phyloP scores from a whole-genome alignment of 2,113 vertebrate genomes.

The Coryphaenoides rupestris region DNA sequence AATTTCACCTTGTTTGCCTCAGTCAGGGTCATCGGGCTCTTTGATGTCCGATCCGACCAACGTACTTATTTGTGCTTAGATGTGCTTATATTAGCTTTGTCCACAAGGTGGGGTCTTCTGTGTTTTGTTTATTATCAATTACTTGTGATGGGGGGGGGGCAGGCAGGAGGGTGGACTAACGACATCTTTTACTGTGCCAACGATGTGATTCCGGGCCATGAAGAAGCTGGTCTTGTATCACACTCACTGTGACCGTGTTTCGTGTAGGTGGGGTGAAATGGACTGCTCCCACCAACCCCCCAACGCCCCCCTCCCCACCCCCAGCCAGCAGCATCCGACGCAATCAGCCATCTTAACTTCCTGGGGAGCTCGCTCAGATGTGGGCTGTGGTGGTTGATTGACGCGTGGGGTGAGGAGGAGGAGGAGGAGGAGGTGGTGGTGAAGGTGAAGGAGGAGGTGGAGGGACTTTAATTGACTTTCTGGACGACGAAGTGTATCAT shows the following conservation, averaged over 20 bases:
- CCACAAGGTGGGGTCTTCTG: not conserved
- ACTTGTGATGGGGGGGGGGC: too few relatives aligned
- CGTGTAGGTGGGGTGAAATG: not conserved
- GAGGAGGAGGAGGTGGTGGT: conserved; percentile 18
- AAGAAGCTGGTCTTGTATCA: conserved; percentile 45
- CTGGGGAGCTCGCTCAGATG: conserved; percentile 26
- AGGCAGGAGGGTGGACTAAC: too few relatives aligned
- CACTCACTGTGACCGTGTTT: conserved; percentile 53
- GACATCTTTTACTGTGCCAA: conserved; percentile 57
- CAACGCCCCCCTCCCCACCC: not conserved
- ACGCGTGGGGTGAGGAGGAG: conserved; percentile 26
- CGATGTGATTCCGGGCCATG: conserved; percentile 50
- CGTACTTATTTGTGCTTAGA: conserved; percentile 13
- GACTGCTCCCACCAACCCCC: not conserved
- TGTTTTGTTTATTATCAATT: not conserved
- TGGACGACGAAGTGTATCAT: conserved; percentile 14
- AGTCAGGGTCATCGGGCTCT: conserved; percentile 15
- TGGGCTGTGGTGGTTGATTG: conserved; percentile 27
- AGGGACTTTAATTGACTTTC: not conserved
- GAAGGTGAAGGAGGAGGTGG: conserved; percentile 12
- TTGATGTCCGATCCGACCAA: conserved; percentile 27
- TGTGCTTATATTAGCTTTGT: conserved; percentile 17
- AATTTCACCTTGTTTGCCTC: conserved; percentile 56
- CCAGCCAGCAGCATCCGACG: conserved; percentile 43
- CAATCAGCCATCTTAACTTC: conserved; percentile 37